phyloP scores from a whole-genome alignment of 2,888 invertebrate species.

The Gymnocheta viridis region DNA sequence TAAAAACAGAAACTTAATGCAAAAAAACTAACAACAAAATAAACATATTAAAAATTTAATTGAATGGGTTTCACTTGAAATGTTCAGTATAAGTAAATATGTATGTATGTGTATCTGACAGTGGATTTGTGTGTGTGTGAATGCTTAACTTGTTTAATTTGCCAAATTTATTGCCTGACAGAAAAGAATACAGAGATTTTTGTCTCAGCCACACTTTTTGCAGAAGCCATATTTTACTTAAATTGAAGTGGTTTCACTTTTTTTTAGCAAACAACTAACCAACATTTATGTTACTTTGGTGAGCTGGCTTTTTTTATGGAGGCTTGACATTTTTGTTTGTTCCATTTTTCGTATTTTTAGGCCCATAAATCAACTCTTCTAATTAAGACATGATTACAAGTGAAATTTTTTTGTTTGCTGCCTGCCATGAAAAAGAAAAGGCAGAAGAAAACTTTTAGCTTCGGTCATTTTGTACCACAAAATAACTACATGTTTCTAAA shows the following conservation, averaged over 20 bases:
- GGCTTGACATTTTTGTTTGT: slow-evolving; percentile 29
- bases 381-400: slow-evolving; percentile 64
- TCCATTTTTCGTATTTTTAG: slow-evolving; percentile 14
- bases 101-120: neutral
- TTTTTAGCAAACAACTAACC: neutral
- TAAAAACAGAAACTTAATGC: neutral
- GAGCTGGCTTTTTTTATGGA: neutral
- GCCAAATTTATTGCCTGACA: slow-evolving; percentile 47
- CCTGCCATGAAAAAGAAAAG: slow-evolving; percentile 14
- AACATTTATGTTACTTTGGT: neutral
- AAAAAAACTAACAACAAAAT: neutral
- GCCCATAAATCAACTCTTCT: slow-evolving; percentile 57
- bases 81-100: neutral
- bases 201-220: neutral
- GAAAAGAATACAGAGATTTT: slow-evolving; percentile 12
- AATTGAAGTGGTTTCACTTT: slow-evolving; percentile 20
- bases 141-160: slow-evolving; percentile 9
- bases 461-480: slow-evolving; percentile 29
- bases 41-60: slow-evolving; percentile 16
- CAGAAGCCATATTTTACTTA: neutral
- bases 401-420: slow-evolving; percentile 43
- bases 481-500: neutral
- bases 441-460: slow-evolving; percentile 6
- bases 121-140: neutral
- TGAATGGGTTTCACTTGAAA: neutral